phyloP scores from a whole-genome alignment of 2,888 invertebrate species.

The Tineola bisselliella region DNA sequence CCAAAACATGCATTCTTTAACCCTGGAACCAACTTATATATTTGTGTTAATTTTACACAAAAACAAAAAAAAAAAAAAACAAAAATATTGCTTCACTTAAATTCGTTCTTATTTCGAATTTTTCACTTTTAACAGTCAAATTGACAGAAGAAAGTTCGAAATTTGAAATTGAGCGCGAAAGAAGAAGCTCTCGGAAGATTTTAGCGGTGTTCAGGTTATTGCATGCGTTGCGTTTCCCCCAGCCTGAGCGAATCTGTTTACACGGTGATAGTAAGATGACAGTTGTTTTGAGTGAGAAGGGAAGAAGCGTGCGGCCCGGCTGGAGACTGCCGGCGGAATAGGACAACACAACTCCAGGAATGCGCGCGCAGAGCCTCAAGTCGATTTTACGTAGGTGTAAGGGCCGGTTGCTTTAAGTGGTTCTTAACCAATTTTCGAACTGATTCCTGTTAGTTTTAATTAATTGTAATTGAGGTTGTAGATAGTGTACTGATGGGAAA shows the following conservation, averaged over 20 bases:
- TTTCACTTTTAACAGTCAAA: constrained; percentile 15
- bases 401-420: background rate
- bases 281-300: constrained; percentile 40
- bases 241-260: constrained; percentile 57
- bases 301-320: constrained; percentile 56
- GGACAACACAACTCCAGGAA: constrained; percentile 27
- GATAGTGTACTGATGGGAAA: background rate
- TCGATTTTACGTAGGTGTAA: constrained; percentile 14
- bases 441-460: constrained; percentile 6
- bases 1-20: constrained; percentile 24
- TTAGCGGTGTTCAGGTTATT: constrained; percentile 15
- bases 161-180: constrained; percentile 38
- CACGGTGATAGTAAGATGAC: constrained; percentile 28
- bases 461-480: background rate
- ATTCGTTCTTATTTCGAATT: background rate
- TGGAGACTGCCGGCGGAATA: constrained; percentile 62
- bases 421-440: background rate
- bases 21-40: constrained; percentile 44
- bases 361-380: constrained; percentile 48
- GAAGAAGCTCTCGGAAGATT: constrained; percentile 17
- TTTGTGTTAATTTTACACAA: constrained; percentile 23
- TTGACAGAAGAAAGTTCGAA: constrained; percentile 28
- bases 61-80: background rate
- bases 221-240: constrained; percentile 31
- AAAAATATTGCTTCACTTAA: background rate